Evolutionary conservation across 2,888 invertebrate species (phyloP).

Genomic region (Gymnocheta viridis): DNA sequence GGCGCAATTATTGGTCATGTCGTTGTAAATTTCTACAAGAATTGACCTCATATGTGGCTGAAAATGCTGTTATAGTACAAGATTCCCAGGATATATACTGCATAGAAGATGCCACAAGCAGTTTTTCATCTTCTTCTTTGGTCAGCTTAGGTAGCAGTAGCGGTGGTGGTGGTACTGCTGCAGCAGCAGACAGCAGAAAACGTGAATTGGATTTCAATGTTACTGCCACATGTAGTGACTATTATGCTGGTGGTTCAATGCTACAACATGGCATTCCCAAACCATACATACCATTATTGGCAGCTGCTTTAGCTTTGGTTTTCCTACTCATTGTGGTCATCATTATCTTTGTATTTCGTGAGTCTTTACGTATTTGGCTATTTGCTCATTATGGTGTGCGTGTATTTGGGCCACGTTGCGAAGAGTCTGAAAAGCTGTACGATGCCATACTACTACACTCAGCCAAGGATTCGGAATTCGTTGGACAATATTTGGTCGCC

Average conservation of each 20-base stretch:
- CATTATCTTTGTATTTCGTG: slow-evolving; percentile 91
- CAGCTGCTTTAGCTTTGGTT: slow-evolving; percentile 89
- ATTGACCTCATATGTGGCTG: slow-evolving; percentile 91
- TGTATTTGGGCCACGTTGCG: slow-evolving; percentile 89
- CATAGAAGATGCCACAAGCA: slow-evolving; percentile 83
- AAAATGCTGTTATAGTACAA: slow-evolving; percentile 90
- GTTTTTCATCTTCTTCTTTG: slow-evolving; percentile 8
- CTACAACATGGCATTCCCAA: slow-evolving; percentile 91
- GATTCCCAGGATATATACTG: slow-evolving; percentile 92
- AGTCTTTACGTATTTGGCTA: slow-evolving; percentile 92
- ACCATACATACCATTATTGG: slow-evolving; percentile 92
- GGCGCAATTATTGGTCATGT: slow-evolving; percentile 94
- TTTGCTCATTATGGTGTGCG: slow-evolving; percentile 93
- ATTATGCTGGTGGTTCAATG: slow-evolving; percentile 89
- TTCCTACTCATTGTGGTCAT: slow-evolving; percentile 89
- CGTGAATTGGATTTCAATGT: slow-evolving; percentile 92
- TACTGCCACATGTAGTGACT: slow-evolving; percentile 89
- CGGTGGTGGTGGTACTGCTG: slow-evolving; percentile 77
- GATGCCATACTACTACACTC: slow-evolving; percentile 97
- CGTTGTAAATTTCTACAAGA: slow-evolving; percentile 94
- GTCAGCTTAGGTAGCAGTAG: slow-evolving; percentile 62
- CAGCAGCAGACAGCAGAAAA: slow-evolving; percentile 82
- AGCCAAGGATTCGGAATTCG: slow-evolving; percentile 94
- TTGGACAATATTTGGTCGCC: slow-evolving; percentile 91
- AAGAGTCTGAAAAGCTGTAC: slow-evolving; percentile 92